Base-by-base conservation (phyloP, 1,140 invertebrate species). In the Drosophila asahinai region DNA sequence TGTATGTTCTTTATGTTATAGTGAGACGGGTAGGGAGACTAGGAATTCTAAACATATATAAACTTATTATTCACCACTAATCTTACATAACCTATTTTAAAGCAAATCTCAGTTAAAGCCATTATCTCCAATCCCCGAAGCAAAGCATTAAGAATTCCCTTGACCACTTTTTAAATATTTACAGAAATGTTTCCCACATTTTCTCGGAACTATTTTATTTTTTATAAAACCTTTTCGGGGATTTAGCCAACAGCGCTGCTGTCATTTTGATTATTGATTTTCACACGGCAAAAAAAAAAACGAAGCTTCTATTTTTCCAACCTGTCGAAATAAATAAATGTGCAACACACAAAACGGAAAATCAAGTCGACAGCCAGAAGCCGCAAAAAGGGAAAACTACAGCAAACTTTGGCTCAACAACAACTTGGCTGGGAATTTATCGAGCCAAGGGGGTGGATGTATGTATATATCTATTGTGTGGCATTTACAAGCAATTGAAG, bases 251-350 rank as follows among this genome's bases (percentile, higher is more conserved):
- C 54, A 51, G 45, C 52, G 54, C 19, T 52, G 74, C 75, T 77
- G 74, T 70, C 75, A 77, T 62, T 77, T 89, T 57, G 47, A 19
- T 61, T 89, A 89, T 89, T 79, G 84, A 87, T 89, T 89, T 80
- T 80, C 42, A 45, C 66, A 59, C 19, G 48, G 17, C 42, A 19
- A 19, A 52, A 76, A 49, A 57, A 65, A 76, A 43, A 55, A 45
- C 45, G 38, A 52, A 60, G 47, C 43, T 40, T 58, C 57, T 52
- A 52, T 60, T 81, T 54, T 57, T 42, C 22, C 77, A 63, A 84
- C 45, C 83, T 84, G 84, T 90, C 81, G 62, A 89, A 90, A 84
- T 76, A 65, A 81, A 90, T 89, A 89, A 84, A 84, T 90, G 77
- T 89, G 81, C 77, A 84, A 68, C 72, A 75, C 84, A 87, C 73